phyloP scores from a whole-genome alignment of 1,140 invertebrate species.

The Drosophila sp. region DNA sequence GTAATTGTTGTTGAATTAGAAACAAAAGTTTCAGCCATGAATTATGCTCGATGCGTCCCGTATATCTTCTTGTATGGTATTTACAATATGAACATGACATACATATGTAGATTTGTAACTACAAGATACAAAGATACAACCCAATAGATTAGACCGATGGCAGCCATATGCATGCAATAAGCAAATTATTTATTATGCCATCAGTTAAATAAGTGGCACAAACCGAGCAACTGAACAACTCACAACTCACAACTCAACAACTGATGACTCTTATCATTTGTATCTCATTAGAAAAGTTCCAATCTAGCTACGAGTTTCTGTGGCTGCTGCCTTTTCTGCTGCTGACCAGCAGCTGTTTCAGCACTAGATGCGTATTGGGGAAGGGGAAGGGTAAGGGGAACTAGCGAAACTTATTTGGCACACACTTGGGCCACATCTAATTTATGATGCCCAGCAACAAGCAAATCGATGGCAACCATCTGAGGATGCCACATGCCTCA shows the following conservation, averaged over 20 bases:
- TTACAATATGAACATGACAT: too few species aligned
- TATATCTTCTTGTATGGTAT: slow-evolving; percentile 27
- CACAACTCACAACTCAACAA: background rate
- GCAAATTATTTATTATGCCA: slow-evolving; percentile 82
- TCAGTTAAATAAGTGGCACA: slow-evolving; percentile 70
- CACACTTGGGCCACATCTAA: slow-evolving; percentile 47
- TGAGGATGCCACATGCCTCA: slow-evolving; percentile 30
- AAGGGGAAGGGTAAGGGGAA: background rate
- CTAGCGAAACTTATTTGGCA: slow-evolving; percentile 40
- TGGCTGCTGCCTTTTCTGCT: slow-evolving; percentile 36
- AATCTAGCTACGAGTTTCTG: slow-evolving; percentile 55
- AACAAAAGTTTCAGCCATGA: slow-evolving; percentile 77
- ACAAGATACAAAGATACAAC: slow-evolving; percentile 69
- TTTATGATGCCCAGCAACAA: slow-evolving; percentile 68
- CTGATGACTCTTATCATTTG: slow-evolving; percentile 77
- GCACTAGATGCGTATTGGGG: background rate
- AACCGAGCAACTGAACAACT: slow-evolving; percentile 42
- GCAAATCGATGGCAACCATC: slow-evolving; percentile 54
- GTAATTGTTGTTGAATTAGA: slow-evolving; percentile 80
- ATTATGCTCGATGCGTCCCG: slow-evolving; percentile 55
- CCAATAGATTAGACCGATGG: slow-evolving; percentile 27
- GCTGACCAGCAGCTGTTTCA: slow-evolving; percentile 35
- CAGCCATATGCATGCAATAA: slow-evolving; percentile 76
- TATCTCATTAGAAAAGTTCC: slow-evolving; percentile 79
- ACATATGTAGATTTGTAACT: slow-evolving; percentile 47